These are phyloP conservation scores for Ictalurus furcatus DNA, from an alignment of 2,113 vertebrate species.

Conservation along the genomic window DNA sequence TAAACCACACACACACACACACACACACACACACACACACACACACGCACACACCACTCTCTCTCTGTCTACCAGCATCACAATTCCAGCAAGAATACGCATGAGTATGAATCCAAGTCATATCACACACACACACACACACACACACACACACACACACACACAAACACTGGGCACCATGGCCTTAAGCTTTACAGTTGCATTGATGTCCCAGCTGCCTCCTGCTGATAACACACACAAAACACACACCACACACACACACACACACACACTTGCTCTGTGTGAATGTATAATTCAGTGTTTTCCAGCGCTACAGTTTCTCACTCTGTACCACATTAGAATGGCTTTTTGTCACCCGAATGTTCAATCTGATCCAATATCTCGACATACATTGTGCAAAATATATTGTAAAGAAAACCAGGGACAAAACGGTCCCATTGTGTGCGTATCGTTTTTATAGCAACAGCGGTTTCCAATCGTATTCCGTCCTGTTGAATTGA, in stretches of 20 bases:
- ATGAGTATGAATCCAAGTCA: neutral
- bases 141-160: neutral
- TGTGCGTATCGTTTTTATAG: neutral
- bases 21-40: neutral
- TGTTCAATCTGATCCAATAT: conserved; percentile 9
- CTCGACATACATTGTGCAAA: neutral
- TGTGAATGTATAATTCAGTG: conserved; percentile 36
- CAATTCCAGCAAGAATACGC: neutral
- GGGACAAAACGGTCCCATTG: neutral
- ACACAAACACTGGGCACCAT: neutral
- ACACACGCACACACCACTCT: neutral
- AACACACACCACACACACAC: conserved; percentile 34
- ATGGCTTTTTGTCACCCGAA: conserved; percentile 17
- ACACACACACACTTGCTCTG: conserved; percentile 12
- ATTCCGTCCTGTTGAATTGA: neutral
- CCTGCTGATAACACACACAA: conserved; percentile 47
- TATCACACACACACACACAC: neutral
- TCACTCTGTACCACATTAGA: conserved; percentile 31
- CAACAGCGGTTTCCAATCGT: neutral
- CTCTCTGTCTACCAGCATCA: neutral
- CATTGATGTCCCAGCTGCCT: conserved; percentile 47
- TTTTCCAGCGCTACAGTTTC: conserved; percentile 22
- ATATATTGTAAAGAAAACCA: conserved; percentile 22
- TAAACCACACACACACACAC: neutral
- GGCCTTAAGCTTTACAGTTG: conserved; percentile 38